Base-by-base conservation (phyloP, 2,113 vertebrate genomes). In the Pollimyrus isidori region DNA sequence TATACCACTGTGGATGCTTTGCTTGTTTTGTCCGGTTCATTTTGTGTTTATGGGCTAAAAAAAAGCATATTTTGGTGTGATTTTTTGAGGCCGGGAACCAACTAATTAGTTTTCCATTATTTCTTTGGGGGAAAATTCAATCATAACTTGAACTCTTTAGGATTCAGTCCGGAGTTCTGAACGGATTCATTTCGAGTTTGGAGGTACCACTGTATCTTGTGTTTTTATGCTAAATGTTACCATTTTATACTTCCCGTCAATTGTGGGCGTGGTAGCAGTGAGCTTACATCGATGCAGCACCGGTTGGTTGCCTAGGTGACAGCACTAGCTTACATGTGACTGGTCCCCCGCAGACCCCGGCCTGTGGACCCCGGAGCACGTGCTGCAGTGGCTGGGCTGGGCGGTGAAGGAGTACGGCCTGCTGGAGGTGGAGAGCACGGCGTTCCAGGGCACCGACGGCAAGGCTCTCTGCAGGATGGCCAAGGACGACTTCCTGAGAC, bases 381-480 rank as follows among this genome's bases (percentile, higher is more conserved):
- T 99, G 85, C 96, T 97, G 65, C 98, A 99, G 94, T 99, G 98
- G 98, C 95, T 99, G 89, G 98, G 99, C 84, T 99, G 98, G 98
- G 98, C 98, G 0, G 98, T 99, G 87, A 99, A 99, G 94, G 98
- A 99, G 86, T 99, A 99, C 0, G 96, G 97, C 69, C 91, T 99
- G 92, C 91, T 98, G 93, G 98, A 99, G 92, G 97, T 99, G 0
- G 98, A 99, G 94, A 97, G 95, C 0, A 93, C 96, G 91, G 95
- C 99, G 91, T 99, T 99, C 94, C 98, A 99, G 93, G 98, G 97
- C 92, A 97, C 96, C 90, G 98, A 99, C 0, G 98, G 98, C 94
- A 99, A 99, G 91, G 98, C 99, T 88, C 96, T 99, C 90, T 99
- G 98, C 93, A 99, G 99, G 93, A 98, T 99, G 98, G 98, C 93